Conservation (phyloP, 2,113 vertebrate genomes). For the Rhea americana region DNA sequence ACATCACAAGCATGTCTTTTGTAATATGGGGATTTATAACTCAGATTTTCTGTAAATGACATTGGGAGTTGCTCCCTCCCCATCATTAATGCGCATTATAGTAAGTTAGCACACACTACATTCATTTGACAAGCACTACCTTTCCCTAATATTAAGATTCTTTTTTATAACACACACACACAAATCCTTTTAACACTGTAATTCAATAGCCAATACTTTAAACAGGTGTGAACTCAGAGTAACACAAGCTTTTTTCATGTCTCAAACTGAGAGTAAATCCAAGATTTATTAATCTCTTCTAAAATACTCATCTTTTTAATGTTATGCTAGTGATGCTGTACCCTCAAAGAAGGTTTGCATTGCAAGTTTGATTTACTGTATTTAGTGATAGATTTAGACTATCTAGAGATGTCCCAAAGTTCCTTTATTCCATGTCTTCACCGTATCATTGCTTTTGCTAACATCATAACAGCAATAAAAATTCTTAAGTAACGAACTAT, state of each 20-base stretch:
- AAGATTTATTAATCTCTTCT: neutral
- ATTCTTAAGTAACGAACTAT: neutral
- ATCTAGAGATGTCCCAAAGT: neutral
- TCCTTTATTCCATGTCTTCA: neutral
- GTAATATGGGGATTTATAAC: neutral
- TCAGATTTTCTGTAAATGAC: neutral
- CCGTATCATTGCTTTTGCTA: neutral
- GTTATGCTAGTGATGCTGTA: neutral
- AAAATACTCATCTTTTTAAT: neutral
- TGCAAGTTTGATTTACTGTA: neutral
- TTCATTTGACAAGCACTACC: neutral
- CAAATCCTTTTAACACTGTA: neutral
- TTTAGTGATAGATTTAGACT: neutral
- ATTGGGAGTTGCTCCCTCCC: neutral
- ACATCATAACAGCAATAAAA: neutral
- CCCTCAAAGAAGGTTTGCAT: neutral
- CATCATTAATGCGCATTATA: neutral
- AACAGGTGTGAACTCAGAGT: neutral
- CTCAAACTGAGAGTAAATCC: neutral
- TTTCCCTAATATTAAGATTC: neutral
- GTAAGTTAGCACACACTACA: neutral
- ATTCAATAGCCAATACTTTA: neutral
- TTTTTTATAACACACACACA: neutral
- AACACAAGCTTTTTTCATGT: neutral
- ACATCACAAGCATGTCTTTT: neutral